Base-by-base conservation (phyloP, 2,797 vertebrate species). In the Tachyglossus aculeatus region DNA sequence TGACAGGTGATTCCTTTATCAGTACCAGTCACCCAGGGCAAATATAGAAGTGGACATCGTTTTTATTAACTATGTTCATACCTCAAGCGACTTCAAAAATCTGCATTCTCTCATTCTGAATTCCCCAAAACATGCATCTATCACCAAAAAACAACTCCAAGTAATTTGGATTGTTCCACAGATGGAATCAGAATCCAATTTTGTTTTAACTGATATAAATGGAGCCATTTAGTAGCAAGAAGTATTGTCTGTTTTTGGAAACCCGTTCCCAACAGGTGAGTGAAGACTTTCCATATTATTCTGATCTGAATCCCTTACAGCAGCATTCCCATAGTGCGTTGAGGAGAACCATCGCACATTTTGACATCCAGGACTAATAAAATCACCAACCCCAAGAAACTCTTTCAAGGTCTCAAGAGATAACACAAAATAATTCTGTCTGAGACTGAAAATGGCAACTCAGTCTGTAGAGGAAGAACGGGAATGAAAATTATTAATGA, bases 241-340 rank as follows among this genome's bases (percentile, higher is more conserved):
- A 52, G 6, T 9, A 21, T 14, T 68, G 27, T 51, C 44, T 62
- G 14, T 11, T 53, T 74, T 56, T 65, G 67, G 29, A 61, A 83
- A 57, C 0, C 4, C 77, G 22, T 79, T 78, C 50, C 2, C 12
- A 54, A 9, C 12, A 47, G 29, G 56, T 70, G 21, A 38, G 13
- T 68, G 52, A 67, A 69, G 71, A 55, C 33, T 34, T 63, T 50
- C 54, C 41, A 24, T 55, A 33, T 50, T 64, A 25, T 37, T 77
- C 31, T 75, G 66, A 41, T 43, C 11, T 43, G 9, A 59, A 7
- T 47, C 16, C 64, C 44, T 5, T 39, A 29, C 40, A 29, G 31
- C 25, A 69, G 38, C 14, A 1, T 40, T 82, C 53, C 16, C 40
- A 32, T 39, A 80, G 81, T 78, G 29, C 69, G 85, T 79, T 66